These are phyloP conservation scores for Sialis fuliginosa DNA, from an alignment of 2,888 invertebrate species.

Conservation along the genomic window DNA sequence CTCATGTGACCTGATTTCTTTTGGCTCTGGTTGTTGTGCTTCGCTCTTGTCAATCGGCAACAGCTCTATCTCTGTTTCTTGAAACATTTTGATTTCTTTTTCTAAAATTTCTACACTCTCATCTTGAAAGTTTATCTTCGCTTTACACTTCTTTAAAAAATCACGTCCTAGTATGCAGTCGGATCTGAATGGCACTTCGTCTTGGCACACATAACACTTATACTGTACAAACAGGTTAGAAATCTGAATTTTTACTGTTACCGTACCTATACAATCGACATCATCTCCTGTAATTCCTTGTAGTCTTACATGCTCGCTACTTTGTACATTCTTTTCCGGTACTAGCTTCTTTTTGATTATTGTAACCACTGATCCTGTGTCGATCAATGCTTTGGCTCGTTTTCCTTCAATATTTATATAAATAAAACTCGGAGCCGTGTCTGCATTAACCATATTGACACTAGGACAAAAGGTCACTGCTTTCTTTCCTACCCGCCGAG, in stretches of 20 bases:
- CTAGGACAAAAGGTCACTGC: too few species aligned
- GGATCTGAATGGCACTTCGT: neutral
- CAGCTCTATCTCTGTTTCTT: neutral
- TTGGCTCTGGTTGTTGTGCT: neutral
- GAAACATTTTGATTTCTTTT: neutral
- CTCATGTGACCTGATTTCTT: neutral
- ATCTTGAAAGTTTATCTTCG: neutral
- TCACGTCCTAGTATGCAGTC: slow-evolving; percentile 2
- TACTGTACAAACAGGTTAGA: too few species aligned
- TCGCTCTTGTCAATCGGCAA: neutral
- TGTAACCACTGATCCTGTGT: neutral
- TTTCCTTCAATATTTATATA: too few species aligned
- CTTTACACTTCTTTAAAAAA: neutral
- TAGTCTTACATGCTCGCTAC: neutral
- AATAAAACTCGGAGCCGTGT: too few species aligned
- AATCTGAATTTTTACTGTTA: too few species aligned
- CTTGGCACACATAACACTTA: neutral
- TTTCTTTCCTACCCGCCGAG: too few species aligned
- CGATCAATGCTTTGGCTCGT: neutral
- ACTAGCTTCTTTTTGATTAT: neutral
- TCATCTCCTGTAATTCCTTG: neutral
- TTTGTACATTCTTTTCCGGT: neutral
- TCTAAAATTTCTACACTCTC: neutral
- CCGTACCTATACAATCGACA: too few species aligned
- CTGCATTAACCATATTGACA: too few species aligned